Conservation (phyloP, 2,888 invertebrate species). For the Mythimna impura region DNA sequence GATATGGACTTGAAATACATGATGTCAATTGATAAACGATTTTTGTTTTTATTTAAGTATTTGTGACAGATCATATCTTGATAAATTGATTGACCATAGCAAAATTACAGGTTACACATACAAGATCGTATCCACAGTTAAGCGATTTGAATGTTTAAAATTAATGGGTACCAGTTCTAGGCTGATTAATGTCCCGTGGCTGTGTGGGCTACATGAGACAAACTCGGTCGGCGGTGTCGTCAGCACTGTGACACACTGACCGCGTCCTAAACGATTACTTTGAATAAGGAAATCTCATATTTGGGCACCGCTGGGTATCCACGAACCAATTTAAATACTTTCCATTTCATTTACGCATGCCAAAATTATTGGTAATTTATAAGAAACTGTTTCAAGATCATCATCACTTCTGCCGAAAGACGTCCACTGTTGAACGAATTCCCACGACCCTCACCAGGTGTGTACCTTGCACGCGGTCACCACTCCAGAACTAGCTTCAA, state of each 20-base stretch:
- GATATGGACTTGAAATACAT: too few relatives aligned
- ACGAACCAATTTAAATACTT: constrained; percentile 46
- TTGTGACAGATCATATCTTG: constrained; percentile 2
- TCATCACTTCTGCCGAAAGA: too few relatives aligned
- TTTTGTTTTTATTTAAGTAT: not conserved
- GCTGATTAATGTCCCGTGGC: constrained; percentile 12
- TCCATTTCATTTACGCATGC: constrained; percentile 52
- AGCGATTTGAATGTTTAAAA: constrained; percentile 18
- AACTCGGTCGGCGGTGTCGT: constrained; percentile 44
- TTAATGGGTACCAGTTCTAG: constrained; percentile 32
- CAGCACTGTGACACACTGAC: constrained; percentile 65
- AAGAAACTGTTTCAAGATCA: not conserved
- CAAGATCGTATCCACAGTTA: constrained; percentile 3
- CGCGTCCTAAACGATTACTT: constrained; percentile 49
- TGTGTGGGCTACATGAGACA: constrained; percentile 9
- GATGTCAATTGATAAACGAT: not conserved
- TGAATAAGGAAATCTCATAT: constrained; percentile 57
- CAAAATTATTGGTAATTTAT: not conserved
- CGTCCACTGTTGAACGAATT: too few relatives aligned
- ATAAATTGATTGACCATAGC: not conserved
- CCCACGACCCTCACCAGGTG: too few relatives aligned
- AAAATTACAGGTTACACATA: constrained; percentile 13
- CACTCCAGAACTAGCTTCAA: too few relatives aligned
- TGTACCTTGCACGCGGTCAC: too few relatives aligned
- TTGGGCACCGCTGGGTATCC: constrained; percentile 27